Conservation (phyloP, 2,888 invertebrate species). For the Euplexia lucipara region DNA sequence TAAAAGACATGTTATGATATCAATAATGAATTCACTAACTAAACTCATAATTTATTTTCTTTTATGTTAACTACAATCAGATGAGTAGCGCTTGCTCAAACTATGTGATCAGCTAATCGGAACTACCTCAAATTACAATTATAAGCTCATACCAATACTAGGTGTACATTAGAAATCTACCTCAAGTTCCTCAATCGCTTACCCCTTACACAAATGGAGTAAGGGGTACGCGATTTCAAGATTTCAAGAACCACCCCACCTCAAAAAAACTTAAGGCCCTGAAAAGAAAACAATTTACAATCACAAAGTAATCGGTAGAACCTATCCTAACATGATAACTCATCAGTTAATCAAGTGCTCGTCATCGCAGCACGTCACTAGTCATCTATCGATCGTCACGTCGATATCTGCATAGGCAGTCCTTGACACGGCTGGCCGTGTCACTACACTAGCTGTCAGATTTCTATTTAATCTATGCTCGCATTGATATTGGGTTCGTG, state of each 20-base stretch:
- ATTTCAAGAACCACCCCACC: background rate
- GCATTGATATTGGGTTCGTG: constrained; percentile 46
- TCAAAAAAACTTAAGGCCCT: background rate
- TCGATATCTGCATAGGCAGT: constrained; percentile 85
- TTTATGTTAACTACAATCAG: too few relatives aligned
- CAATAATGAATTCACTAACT: too few relatives aligned
- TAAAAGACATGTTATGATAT: too few relatives aligned
- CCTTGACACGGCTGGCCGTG: constrained; percentile 78
- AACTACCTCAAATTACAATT: too few relatives aligned
- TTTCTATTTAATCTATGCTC: constrained; percentile 65
- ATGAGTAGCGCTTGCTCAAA: too few relatives aligned
- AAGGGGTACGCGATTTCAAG: too few relatives aligned
- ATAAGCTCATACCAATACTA: too few relatives aligned
- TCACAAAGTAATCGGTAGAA: constrained; percentile 23
- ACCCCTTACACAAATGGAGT: too few relatives aligned
- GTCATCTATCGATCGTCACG: constrained; percentile 75
- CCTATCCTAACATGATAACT: constrained; percentile 42
- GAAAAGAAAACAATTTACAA: constrained; percentile 6
- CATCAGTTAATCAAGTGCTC: constrained; percentile 51
- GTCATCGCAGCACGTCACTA: constrained; percentile 71
- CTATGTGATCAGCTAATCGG: too few relatives aligned
- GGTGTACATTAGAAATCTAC: too few relatives aligned
- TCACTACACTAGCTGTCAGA: constrained; percentile 65
- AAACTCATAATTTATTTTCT: too few relatives aligned
- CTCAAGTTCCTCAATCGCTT: too few relatives aligned